Evolutionary conservation across 2,888 invertebrate species (phyloP).

Genomic region (Plagodis pulveraria): DNA sequence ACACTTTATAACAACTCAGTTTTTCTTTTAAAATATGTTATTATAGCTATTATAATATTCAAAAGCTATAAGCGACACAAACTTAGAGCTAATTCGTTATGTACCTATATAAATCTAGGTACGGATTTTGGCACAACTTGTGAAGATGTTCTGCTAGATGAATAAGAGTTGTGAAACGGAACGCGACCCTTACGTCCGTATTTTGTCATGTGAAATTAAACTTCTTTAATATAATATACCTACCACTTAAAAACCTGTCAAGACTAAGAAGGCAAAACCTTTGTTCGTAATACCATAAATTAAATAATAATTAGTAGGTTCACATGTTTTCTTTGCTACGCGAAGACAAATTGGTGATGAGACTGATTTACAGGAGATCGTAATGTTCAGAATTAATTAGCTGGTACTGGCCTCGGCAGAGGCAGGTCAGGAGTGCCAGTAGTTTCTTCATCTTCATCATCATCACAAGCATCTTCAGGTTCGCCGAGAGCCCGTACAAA

Average conservation of each 20-base stretch:
- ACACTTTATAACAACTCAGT: too few relatives aligned
- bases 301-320: too few relatives aligned
- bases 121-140: not conserved
- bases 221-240: too few relatives aligned
- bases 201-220: too few relatives aligned
- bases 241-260: too few relatives aligned
- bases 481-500: constrained; percentile 94
- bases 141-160: too few relatives aligned
- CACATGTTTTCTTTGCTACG: too few relatives aligned
- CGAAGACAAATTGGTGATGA: not conserved
- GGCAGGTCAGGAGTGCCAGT: constrained; percentile 62
- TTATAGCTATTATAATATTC: constrained; percentile 1
- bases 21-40: not conserved
- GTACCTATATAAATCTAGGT: not conserved
- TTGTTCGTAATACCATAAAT: too few relatives aligned
- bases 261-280: too few relatives aligned
- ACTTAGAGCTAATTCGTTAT: constrained; percentile 18
- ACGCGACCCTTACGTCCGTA: too few relatives aligned
- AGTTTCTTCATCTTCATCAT: constrained; percentile 85
- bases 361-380: not conserved
- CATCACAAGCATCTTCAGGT: constrained; percentile 92
- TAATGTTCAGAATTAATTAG: constrained; percentile 47
- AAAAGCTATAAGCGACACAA: constrained; percentile 19
- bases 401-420: constrained; percentile 61
- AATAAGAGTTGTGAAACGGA: too few relatives aligned